Conservation (phyloP, 2,888 invertebrate genomes). For the Nezara viridula region DNA sequence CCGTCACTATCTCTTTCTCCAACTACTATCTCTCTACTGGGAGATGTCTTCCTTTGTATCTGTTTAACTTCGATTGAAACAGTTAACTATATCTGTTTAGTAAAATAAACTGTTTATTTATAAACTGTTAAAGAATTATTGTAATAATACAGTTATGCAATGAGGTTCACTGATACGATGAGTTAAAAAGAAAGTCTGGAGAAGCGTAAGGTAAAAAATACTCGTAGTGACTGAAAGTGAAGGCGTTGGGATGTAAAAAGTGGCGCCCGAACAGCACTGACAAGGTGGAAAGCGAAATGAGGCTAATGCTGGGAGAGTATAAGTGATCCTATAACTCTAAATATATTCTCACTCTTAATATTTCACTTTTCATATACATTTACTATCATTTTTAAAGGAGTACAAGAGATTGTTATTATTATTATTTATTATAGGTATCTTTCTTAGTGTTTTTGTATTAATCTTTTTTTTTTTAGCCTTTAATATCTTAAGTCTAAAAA, state of each 20-base stretch:
- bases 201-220: neutral
- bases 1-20: no score
- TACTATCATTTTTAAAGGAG: neutral
- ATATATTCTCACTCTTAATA: neutral
- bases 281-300: conserved; percentile 29
- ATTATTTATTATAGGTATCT: no score
- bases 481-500: no score
- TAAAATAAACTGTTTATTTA: no score
- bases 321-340: neutral
- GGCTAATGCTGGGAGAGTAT: conserved; percentile 7
- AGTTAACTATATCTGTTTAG: no score
- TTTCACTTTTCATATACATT: neutral
- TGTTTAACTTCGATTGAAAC: no score
- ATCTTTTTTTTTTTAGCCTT: no score
- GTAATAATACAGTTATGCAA: neutral
- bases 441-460: no score
- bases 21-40: no score
- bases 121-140: no score
- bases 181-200: neutral
- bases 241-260: neutral
- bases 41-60: no score
- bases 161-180: neutral
- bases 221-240: neutral
- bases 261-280: conserved; percentile 2
- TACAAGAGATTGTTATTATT: no score